A percentile compares a stretch with the other conserved stretches of the same genome.
Conservation (phyloP, 2,797 vertebrate genomes). For the Eutrigla gurnardus region DNA sequence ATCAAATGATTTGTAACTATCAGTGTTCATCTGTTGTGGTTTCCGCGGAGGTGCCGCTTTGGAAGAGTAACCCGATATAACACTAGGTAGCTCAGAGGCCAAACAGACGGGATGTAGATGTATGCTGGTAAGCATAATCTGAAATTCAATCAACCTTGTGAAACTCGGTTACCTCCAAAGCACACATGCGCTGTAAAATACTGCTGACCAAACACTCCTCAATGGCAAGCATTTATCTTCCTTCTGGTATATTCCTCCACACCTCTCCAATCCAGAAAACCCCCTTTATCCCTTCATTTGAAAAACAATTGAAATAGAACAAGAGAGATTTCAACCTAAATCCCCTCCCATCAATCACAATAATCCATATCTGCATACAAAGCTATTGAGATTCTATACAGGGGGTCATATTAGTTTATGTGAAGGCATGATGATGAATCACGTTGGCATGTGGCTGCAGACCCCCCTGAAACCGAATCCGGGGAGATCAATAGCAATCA, state of each 20-base stretch:
- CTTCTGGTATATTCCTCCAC: conserved; percentile 45
- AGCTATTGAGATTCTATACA: conserved; percentile 28
- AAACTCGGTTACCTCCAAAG: conserved; percentile 23
- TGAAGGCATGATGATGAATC: conserved; percentile 23
- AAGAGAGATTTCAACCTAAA: conserved; percentile 23
- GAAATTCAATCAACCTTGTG: conserved; percentile 49
- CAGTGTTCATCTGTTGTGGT: neutral
- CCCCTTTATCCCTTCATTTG: conserved; percentile 44
- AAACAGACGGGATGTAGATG: conserved; percentile 32
- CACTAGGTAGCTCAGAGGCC: conserved; percentile 18
- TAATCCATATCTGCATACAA: conserved; percentile 46
- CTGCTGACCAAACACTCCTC: conserved; percentile 55
- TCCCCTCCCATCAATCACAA: conserved; percentile 52
- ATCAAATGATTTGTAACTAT: neutral
- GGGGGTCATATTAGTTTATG: conserved; percentile 20
- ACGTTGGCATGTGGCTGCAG: conserved; percentile 19
- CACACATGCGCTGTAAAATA: conserved; percentile 25
- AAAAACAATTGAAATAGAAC: conserved; percentile 53
- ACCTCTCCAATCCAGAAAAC: conserved; percentile 24
- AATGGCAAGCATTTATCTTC: conserved; percentile 39
- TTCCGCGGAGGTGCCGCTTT: neutral
- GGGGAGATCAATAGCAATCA: conserved; percentile 68
- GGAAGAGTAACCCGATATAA: conserved; percentile 11
- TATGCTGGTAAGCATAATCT: conserved; percentile 27
- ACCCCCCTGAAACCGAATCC: conserved; percentile 20